Conservation (phyloP, 2,888 invertebrate genomes). For the Apamea monoglypha region DNA sequence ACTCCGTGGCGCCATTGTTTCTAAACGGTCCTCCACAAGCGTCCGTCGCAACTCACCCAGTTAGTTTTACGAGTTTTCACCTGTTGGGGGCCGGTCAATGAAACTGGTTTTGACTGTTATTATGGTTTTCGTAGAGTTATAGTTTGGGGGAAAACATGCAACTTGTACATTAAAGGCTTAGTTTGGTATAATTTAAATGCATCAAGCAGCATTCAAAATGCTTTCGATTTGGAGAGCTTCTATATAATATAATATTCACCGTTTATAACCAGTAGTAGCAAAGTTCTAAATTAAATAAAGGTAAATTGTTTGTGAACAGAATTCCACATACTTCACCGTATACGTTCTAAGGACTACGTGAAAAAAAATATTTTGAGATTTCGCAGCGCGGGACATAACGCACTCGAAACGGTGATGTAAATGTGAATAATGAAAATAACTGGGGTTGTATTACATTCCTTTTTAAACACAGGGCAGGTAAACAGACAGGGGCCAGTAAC, state of each 20-base stretch:
- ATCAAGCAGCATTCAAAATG: not conserved
- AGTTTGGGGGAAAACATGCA: constrained; percentile 34
- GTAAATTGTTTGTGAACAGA: constrained; percentile 9
- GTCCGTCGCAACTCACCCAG: constrained; percentile 63
- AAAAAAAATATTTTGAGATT: constrained; percentile 51
- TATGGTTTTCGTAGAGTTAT: constrained; percentile 34
- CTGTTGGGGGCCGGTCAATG: constrained; percentile 62
- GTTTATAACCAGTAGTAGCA: constrained; percentile 1
- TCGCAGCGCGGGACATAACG: constrained; percentile 52
- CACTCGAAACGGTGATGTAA: constrained; percentile 76
- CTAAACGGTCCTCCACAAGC: constrained; percentile 72
- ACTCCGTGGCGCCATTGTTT: constrained; percentile 74
- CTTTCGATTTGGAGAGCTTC: not conserved
- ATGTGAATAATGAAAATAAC: constrained; percentile 87
- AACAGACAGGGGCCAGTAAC: constrained; percentile 83
- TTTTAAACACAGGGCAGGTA: constrained; percentile 84
- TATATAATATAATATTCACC: not conserved
- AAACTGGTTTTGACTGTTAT: constrained; percentile 53
- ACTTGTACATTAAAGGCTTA: constrained; percentile 30
- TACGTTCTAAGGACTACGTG: constrained; percentile 14
- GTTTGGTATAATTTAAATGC: constrained; percentile 27
- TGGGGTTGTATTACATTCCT: constrained; percentile 88
- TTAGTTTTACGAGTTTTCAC: constrained; percentile 74
- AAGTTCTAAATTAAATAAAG: constrained; percentile 4
- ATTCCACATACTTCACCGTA: constrained; percentile 29